Evolutionary conservation across 2,113 vertebrate genomes (phyloP).

Genomic region (Lycaon pictus): DNA sequence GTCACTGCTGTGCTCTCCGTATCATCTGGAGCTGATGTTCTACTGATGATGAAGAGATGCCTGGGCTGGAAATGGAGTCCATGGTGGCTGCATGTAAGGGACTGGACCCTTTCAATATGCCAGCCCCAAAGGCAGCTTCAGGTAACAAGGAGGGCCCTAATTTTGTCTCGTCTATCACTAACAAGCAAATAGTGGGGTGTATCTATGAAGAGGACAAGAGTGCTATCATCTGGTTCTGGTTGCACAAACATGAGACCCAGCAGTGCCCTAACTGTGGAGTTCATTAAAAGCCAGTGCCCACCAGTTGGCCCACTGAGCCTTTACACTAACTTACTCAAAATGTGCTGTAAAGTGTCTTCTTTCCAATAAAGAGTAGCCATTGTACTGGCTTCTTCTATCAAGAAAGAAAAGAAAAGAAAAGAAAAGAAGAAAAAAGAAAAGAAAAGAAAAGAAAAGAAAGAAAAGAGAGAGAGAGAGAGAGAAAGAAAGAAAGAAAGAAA

Average conservation of each 20-base stretch:
- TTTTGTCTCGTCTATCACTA: background rate
- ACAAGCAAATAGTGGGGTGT: background rate
- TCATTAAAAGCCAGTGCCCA: background rate
- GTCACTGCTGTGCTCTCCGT: background rate
- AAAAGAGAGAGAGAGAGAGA: too few relatives aligned
- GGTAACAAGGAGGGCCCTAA: background rate
- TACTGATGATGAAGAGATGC: background rate
- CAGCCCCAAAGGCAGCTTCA: background rate
- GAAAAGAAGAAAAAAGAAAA: too few relatives aligned
- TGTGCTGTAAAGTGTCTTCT: background rate
- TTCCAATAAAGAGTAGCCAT: background rate
- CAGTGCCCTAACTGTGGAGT: background rate
- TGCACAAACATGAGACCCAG: background rate
- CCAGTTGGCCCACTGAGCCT: background rate
- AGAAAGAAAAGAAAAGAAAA: too few relatives aligned
- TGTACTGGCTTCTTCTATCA: background rate
- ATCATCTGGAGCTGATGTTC: background rate
- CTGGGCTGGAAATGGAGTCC: background rate
- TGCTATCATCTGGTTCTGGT: background rate
- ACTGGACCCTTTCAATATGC: background rate
- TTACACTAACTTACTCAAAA: background rate
- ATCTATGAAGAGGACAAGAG: background rate
- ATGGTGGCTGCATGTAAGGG: background rate
- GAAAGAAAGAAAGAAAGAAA: background rate
- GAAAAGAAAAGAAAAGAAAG: too few relatives aligned